These are phyloP conservation scores for Tinea semifulvella DNA, from an alignment of 2,888 invertebrate species.

Conservation along the genomic window DNA sequence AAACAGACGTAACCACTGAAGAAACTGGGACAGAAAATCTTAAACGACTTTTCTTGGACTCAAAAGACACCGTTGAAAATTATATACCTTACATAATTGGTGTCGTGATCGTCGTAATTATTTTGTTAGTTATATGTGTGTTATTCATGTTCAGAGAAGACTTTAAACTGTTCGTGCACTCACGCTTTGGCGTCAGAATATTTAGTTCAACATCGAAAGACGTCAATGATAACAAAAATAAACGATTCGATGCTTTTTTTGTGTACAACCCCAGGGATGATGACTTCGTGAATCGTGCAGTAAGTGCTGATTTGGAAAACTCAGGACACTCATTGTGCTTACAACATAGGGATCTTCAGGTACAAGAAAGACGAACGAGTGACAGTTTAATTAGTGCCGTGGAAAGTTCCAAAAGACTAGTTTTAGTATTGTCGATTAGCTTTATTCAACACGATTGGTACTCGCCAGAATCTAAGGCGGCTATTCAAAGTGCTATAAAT, in stretches of 20 bases:
- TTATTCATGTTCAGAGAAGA: slow-evolving; percentile 82
- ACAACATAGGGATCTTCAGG: slow-evolving; percentile 71
- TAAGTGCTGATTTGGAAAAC: slow-evolving; percentile 78
- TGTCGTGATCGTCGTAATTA: slow-evolving; percentile 73
- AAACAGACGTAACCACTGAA: slow-evolving; percentile 70
- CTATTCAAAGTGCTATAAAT: slow-evolving; percentile 76
- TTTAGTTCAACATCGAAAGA: slow-evolving; percentile 70
- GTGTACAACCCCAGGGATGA: slow-evolving; percentile 86
- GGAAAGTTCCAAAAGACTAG: slow-evolving; percentile 74
- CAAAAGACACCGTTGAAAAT: slow-evolving; percentile 72
- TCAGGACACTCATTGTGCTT: slow-evolving; percentile 69
- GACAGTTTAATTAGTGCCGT: slow-evolving; percentile 63
- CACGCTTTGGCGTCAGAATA: slow-evolving; percentile 78
- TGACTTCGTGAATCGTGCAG: slow-evolving; percentile 74
- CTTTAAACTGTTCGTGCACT: slow-evolving; percentile 81
- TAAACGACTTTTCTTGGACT: slow-evolving; percentile 68
- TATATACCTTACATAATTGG: slow-evolving; percentile 80
- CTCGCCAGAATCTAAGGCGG: slow-evolving; percentile 81
- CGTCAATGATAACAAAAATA: slow-evolving; percentile 68
- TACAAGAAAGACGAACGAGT: slow-evolving; percentile 65
- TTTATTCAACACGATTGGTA: slow-evolving; percentile 88
- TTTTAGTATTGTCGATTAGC: slow-evolving; percentile 82
- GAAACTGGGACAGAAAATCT: slow-evolving; percentile 67
- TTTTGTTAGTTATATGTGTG: slow-evolving; percentile 72
- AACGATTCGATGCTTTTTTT: slow-evolving; percentile 88